Conservation (phyloP, 2,113 vertebrate species). For the Tenrec ecaudatus region DNA sequence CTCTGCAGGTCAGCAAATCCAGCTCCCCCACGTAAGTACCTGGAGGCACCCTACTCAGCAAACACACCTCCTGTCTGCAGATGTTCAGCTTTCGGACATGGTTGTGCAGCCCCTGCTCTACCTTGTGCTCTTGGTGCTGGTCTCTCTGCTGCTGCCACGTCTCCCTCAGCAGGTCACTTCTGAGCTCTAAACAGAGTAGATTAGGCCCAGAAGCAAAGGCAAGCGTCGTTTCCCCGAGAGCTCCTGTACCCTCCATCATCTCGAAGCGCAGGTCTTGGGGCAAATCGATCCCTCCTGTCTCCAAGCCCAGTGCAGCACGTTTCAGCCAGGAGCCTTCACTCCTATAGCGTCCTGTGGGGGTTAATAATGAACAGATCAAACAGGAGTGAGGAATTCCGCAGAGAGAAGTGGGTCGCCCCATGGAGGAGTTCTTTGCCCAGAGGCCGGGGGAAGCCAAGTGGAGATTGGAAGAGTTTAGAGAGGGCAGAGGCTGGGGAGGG, state of each 20-base stretch:
- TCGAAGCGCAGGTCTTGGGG: fast-evolving
- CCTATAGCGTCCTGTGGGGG: background rate
- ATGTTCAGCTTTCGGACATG: too few relatives aligned
- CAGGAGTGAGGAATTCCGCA: too few relatives aligned
- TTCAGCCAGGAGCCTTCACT: background rate
- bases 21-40: too few relatives aligned
- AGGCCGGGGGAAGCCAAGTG: background rate
- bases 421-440: background rate
- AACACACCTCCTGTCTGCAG: too few relatives aligned
- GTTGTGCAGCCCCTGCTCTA: too few relatives aligned
- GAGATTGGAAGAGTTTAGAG: background rate
- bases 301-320: background rate
- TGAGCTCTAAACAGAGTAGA: background rate
- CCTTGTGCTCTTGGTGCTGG: too few relatives aligned
- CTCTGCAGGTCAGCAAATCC: too few relatives aligned
- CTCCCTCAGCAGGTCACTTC: too few relatives aligned
- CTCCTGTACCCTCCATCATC: background rate
- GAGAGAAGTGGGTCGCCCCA: background rate
- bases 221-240: fast-evolving
- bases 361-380: background rate
- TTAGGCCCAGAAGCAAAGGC: background rate
- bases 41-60: too few relatives aligned
- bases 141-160: too few relatives aligned
- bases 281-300: background rate
- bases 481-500: fast-evolving